Base-by-base conservation (phyloP, 2,113 vertebrate species). In the Nesogale talazaci region DNA sequence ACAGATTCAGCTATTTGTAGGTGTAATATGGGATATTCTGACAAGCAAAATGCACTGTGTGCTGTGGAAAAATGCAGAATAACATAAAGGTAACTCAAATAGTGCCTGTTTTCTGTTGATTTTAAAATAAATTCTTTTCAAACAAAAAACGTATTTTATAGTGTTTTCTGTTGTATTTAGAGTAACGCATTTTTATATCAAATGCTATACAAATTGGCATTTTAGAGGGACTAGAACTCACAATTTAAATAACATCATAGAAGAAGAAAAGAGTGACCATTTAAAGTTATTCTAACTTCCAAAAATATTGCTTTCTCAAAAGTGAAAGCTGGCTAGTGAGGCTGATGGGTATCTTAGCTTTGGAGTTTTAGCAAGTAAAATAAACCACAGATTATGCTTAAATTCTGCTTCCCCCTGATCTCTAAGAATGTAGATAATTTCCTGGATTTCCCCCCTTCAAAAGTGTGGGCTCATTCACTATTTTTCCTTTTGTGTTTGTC, bases 81-180 rank as follows among this genome's bases (percentile, higher is more conserved):
- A 75, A 78, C 57, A 65, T 17, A 70, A 31, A 93, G 82, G 36
- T 40, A 89, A 79, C 20, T 11, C 6, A 65, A 75, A 76, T 15
- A 19, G 91, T 59, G 67, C 81, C 57, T 59, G 14, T 10, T 67
- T 89, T 59, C 14, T 86, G 6, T 29, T 94, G 38, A 29, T 72
- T 80, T 40, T 25, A 93, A 91, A 86, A 25, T 79, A 88, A 76
- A 2, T 25, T 40, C 25, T 27, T 76, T 76, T 76, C 42, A 46
- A 46, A 46, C 42, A 46, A 46, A 46, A 46, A 46, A 46, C 10
- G 14, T 15, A 59, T 59, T 59, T 59, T 59, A 59, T 63, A 52
- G 70, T 38, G 17, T 42, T 67, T 89, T 46, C 14, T 86, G 6
- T 29, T 94, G 38, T n/a, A 76, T 80, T 40, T 25, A 93, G 93